Evolutionary conservation across 2,797 vertebrate genomes (phyloP), one percentile per base, ranked within the genome.

Genomic region (Alcedo quadribrachys): DNA sequence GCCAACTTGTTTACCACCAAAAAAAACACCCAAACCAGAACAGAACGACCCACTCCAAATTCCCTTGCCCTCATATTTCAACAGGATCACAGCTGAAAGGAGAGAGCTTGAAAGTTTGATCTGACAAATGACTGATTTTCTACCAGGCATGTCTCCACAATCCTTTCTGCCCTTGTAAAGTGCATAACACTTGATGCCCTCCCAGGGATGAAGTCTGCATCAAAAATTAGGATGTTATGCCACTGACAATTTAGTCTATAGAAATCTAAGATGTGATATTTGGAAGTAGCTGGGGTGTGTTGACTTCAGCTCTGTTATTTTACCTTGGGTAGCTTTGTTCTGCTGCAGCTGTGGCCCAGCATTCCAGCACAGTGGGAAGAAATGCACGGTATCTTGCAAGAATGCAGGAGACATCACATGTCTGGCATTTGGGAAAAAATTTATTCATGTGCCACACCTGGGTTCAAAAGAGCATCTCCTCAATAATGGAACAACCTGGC

Each of bases 361-460:
- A 83, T 85, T 93, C 57, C 75, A 80, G 14, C 40, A n/a, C 16
- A 62, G 45, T 21, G 37, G 71, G 54, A 68, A 93, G 75, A 85
- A 94, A 93, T 61, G 48, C 65, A 88, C 33, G 28, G 25, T 67
- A 77, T 57, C 53, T 87, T 85, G 40, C 43, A 84, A 91, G 78
- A 92, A 92, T 77, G 81, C 48, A 73, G 74, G 48, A 79, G 73
- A 51, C 14, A 60, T 55, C 28, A 61, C 0, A 2, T 27, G 18
- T 48, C 63, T 85, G 68, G 45, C 11, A 40, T 89, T 77, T 68
- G 33, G 75, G 88, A 11, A 90, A 91, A 92, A 80, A 77, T 76
- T 60, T 90, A 86, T 88, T 90, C 48, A 74, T 77, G 48, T 87
- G 61, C 77, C 60, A 42, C 75, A 82, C 45, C 63, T 93, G 53